phyloP scores from a whole-genome alignment of 2,113 vertebrate species.

The Chascanopsetta lugubris region DNA sequence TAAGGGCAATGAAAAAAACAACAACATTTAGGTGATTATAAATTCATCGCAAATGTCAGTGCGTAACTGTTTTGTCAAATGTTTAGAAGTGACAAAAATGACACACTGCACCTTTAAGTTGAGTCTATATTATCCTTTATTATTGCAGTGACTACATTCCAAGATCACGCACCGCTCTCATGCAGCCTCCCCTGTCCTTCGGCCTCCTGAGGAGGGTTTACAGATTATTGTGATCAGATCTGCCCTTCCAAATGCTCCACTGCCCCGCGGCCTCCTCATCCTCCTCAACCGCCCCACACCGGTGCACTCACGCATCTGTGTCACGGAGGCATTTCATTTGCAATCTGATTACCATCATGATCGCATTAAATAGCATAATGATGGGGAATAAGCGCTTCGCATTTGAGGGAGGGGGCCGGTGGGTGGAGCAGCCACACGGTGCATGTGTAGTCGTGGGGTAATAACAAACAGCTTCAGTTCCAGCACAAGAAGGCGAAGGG shows the following conservation, averaged over 20 bases:
- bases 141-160: too few species aligned
- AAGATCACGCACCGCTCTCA: conserved; percentile 9
- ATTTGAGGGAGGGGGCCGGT: too few species aligned
- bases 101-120: too few species aligned
- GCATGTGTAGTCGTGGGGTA: conserved; percentile 48
- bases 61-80: too few species aligned
- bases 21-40: too few species aligned
- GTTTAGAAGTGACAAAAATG: too few species aligned
- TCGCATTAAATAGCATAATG: conserved; percentile 84
- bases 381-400: conserved; percentile 84
- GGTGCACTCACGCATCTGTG: conserved; percentile 71
- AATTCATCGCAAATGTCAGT: too few species aligned
- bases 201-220: conserved; percentile 41
- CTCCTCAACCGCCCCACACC: conserved; percentile 24
- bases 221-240: conserved; percentile 53
- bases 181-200: conserved; percentile 31
- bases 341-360: conserved; percentile 88
- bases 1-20: too few species aligned
- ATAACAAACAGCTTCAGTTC: conserved; percentile 67
- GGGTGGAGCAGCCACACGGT: conserved; percentile 49
- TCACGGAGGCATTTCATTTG: conserved; percentile 79
- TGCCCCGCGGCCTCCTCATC: conserved; percentile 40
- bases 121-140: too few species aligned
- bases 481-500: conserved; percentile 10
- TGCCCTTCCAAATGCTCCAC: conserved; percentile 54